Percentiles rank a stretch among this genome's conserved stretches.
These are phyloP conservation scores for Branchinecta sandiegonensis DNA, from an alignment of 2,888 invertebrate genomes.

Conservation along the genomic window DNA sequence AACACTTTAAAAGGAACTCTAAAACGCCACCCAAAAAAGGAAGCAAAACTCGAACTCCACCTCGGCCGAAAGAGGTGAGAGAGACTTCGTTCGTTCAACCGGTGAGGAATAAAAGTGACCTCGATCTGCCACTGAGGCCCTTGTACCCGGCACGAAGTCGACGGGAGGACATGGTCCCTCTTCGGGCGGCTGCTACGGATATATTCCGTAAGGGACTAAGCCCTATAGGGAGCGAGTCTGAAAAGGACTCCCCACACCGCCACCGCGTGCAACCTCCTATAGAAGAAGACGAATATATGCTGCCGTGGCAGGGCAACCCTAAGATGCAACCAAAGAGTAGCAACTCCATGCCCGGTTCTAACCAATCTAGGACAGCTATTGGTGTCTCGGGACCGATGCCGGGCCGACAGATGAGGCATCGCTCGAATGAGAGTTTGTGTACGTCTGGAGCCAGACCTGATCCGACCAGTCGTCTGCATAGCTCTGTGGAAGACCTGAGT, in stretches of 20 bases:
- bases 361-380: neutral
- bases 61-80: neutral
- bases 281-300: constrained; percentile 28
- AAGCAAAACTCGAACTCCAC: constrained; percentile 16
- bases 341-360: constrained; percentile 16
- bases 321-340: constrained; percentile 35
- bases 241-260: constrained; percentile 4
- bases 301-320: constrained; percentile 26
- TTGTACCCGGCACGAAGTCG: neutral
- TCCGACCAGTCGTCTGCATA: constrained; percentile 37
- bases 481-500: constrained; percentile 67
- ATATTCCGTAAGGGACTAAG: neutral
- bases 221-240: constrained; percentile 5
- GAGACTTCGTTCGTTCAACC: constrained; percentile 2
- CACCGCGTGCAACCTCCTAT: constrained; percentile 2
- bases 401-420: constrained; percentile 42
- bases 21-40: constrained; percentile 12
- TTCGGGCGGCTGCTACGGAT: neutral
- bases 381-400: constrained; percentile 17
- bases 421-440: constrained; percentile 50
- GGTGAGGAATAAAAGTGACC: neutral
- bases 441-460: constrained; percentile 33
- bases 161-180: neutral
- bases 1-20: constrained; percentile 7
- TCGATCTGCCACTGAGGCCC: constrained; percentile 1